Evolutionary conservation across 2,888 invertebrate genomes (phyloP).

Genomic region (Nyleta sp.): DNA sequence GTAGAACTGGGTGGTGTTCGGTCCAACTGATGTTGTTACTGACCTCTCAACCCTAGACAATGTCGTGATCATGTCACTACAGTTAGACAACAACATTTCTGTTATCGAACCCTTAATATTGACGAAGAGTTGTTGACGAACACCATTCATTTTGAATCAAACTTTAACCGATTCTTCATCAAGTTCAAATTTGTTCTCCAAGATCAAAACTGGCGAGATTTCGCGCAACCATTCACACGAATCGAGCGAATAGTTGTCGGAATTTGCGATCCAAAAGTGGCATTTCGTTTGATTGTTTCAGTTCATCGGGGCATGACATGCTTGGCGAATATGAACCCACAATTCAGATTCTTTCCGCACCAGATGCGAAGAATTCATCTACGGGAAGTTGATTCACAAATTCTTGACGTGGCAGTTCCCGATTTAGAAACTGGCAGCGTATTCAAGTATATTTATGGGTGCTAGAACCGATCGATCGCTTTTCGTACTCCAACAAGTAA

Average conservation of each 20-base stretch:
- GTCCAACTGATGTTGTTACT: not conserved
- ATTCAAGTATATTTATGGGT: constrained; percentile 63
- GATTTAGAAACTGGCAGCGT: constrained; percentile 59
- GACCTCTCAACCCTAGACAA: constrained; percentile 24
- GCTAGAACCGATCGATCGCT: constrained; percentile 59
- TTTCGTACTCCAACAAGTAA: constrained; percentile 42
- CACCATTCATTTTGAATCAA: too few species aligned
- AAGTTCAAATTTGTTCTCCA: too few species aligned
- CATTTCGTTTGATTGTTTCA: too few species aligned
- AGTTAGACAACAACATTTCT: not conserved
- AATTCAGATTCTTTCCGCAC: constrained; percentile 16
- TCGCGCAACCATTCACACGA: too few species aligned
- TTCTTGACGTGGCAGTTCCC: constrained; percentile 58
- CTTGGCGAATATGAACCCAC: too few species aligned
- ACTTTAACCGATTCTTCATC: too few species aligned
- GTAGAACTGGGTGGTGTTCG: constrained; percentile 17
- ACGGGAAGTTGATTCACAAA: constrained; percentile 64
- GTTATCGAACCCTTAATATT: too few species aligned
- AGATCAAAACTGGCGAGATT: too few species aligned
- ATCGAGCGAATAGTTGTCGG: too few species aligned
- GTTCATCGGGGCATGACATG: too few species aligned
- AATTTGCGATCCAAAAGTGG: too few species aligned
- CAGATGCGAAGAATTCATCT: constrained; percentile 51
- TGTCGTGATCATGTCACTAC: not conserved
- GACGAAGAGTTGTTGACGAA: too few species aligned